Evolutionary conservation across 2,888 invertebrate species (phyloP).

Genomic region (Papilio demoleus): DNA sequence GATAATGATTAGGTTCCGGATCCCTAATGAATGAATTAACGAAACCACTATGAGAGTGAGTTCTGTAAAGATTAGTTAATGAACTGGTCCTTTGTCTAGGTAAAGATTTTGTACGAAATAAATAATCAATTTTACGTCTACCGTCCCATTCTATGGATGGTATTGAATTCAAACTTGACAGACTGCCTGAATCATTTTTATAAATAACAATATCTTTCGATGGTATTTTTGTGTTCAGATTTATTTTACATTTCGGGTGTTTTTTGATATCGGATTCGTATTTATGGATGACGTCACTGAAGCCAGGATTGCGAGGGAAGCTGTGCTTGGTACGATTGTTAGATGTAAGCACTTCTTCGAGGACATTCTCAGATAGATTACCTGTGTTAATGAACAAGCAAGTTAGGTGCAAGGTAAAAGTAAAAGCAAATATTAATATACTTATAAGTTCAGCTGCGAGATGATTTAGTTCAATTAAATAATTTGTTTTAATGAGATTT

Average conservation of each 20-base stretch:
- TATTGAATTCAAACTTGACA: slow-evolving; percentile 70
- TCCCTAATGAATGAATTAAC: slow-evolving; percentile 68
- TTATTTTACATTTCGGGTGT: slow-evolving; percentile 71
- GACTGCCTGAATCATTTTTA: slow-evolving; percentile 56
- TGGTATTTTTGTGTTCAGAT: slow-evolving; percentile 54
- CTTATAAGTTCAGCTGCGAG: too few relatives aligned
- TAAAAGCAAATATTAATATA: neutral
- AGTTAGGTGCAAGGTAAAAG: slow-evolving; percentile 28
- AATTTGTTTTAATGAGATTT: too few relatives aligned
- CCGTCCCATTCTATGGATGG: slow-evolving; percentile 74
- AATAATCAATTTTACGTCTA: slow-evolving; percentile 59
- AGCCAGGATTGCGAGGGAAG: slow-evolving; percentile 64
- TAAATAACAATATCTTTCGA: slow-evolving; percentile 48
- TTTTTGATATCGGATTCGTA: slow-evolving; percentile 55
- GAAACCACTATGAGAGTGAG: slow-evolving; percentile 73
- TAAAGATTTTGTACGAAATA: slow-evolving; percentile 61
- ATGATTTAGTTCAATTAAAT: too few relatives aligned
- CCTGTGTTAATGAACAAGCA: slow-evolving; percentile 48
- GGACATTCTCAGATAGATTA: slow-evolving; percentile 53
- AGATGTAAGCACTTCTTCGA: slow-evolving; percentile 53
- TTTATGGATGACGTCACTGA: slow-evolving; percentile 60
- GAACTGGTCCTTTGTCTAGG: slow-evolving; percentile 53
- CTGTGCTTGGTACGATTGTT: slow-evolving; percentile 62
- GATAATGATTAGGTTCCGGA: slow-evolving; percentile 72
- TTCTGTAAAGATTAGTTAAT: slow-evolving; percentile 60